A percentile compares a stretch with the other conserved stretches of the same genome.
Conservation (phyloP, 2,113 vertebrate species). For the Nesoenas mayeri region DNA sequence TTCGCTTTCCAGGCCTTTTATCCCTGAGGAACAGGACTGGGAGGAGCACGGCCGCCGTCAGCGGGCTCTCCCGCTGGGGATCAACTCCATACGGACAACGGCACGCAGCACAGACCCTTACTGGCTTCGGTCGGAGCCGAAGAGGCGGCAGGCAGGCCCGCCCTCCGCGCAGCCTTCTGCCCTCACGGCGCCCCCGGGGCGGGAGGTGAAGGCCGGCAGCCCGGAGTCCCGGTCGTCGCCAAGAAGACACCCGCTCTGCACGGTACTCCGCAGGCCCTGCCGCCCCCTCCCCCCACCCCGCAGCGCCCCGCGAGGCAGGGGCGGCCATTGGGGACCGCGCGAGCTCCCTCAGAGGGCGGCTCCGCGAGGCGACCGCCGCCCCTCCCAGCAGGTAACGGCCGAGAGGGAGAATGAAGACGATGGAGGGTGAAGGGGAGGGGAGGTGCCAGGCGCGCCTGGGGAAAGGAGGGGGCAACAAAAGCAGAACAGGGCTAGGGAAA, state of each 20-base stretch:
- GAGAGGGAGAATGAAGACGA: no score
- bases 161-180: background rate
- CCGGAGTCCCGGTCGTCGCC: background rate
- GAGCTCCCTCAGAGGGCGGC: background rate
- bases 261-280: no score
- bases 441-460: fast-evolving
- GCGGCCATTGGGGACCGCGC: no score
- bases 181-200: background rate
- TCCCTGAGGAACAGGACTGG: fast-evolving
- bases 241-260: no score
- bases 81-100: no score
- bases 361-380: no score
- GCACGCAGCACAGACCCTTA: background rate
- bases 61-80: background rate
- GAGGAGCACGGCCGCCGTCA: background rate
- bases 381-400: background rate
- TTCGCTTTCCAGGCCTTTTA: background rate
- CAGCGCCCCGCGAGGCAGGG: background rate
- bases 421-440: background rate
- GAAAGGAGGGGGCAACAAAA: fast-evolving
- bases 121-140: no score
- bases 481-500: fast-evolving
- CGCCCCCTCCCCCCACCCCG: no score
- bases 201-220: background rate
- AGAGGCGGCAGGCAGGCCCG: no score